These are phyloP conservation scores for Cisticola juncidis DNA, from an alignment of 2,113 vertebrate genomes.

Conservation along the genomic window DNA sequence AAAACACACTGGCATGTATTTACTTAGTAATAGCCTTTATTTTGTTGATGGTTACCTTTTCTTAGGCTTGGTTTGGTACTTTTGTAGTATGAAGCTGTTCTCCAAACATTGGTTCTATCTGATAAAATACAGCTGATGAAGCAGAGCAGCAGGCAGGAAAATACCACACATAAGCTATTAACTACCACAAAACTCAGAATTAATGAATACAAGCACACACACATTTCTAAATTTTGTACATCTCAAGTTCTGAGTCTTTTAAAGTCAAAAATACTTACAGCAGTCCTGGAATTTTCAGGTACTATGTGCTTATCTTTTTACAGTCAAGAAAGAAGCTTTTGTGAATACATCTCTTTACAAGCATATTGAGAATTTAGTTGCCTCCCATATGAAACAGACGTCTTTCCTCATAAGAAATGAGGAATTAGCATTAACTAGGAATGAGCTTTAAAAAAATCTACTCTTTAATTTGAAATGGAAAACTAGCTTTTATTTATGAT, in stretches of 20 bases:
- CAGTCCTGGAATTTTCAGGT: background rate
- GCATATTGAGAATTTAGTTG: background rate
- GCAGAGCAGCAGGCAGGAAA: background rate
- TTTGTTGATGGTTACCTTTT: background rate
- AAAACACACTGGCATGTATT: background rate
- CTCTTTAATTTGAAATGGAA: background rate
- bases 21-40: background rate
- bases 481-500: background rate
- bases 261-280: background rate
- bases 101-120: background rate
- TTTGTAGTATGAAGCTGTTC: background rate
- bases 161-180: background rate
- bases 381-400: background rate
- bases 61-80: background rate
- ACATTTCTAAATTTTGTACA: background rate
- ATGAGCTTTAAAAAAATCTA: background rate
- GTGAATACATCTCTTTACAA: background rate
- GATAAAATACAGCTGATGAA: conserved; percentile 5
- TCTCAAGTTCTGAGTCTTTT: background rate
- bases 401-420: background rate
- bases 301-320: background rate
- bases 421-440: background rate
- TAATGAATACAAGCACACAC: background rate
- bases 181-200: background rate
- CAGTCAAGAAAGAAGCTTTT: background rate